These are phyloP conservation scores for Helicoverpa assulta DNA, from an alignment of 2,888 invertebrate genomes.

Conservation along the genomic window DNA sequence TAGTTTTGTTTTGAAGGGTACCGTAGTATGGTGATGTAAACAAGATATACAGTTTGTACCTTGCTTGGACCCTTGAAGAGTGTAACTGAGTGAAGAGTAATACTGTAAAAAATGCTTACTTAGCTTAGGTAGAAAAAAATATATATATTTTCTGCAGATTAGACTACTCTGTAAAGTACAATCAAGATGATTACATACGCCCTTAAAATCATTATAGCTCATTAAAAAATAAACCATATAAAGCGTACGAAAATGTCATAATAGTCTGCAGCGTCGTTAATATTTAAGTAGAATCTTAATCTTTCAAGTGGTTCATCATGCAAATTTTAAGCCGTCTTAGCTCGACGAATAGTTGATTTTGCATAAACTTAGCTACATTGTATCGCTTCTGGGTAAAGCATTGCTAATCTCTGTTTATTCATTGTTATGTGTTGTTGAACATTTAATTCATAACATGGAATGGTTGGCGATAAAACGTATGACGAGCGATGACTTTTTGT, in stretches of 20 bases:
- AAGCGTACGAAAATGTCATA: slow-evolving; percentile 4
- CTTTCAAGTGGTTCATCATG: slow-evolving; percentile 1
- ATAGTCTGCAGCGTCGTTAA: not conserved
- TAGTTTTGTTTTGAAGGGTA: not conserved
- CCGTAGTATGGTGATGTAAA: no score
- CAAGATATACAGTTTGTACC: no score
- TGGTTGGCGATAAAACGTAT: slow-evolving; percentile 26
- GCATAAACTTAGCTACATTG: not conserved
- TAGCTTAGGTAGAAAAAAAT: no score
- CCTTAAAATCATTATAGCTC: no score
- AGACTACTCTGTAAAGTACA: no score
- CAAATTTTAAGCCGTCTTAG: not conserved
- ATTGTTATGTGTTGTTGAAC: slow-evolving; percentile 19
- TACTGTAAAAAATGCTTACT: no score
- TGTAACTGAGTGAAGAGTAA: no score
- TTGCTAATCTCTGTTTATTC: slow-evolving; percentile 29
- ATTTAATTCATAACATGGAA: slow-evolving; percentile 42
- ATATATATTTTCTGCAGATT: no score
- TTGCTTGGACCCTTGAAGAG: no score
- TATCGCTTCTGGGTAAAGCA: slow-evolving; percentile 20
- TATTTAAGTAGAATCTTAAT: not conserved
- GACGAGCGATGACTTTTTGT: slow-evolving; percentile 5
- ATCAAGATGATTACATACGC: no score
- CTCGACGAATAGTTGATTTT: not conserved
- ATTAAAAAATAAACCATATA: not conserved